Evolutionary conservation across 2,888 invertebrate species (phyloP), one percentile per base, ranked within the genome.

Genomic region (Plemyria rubiginata): DNA sequence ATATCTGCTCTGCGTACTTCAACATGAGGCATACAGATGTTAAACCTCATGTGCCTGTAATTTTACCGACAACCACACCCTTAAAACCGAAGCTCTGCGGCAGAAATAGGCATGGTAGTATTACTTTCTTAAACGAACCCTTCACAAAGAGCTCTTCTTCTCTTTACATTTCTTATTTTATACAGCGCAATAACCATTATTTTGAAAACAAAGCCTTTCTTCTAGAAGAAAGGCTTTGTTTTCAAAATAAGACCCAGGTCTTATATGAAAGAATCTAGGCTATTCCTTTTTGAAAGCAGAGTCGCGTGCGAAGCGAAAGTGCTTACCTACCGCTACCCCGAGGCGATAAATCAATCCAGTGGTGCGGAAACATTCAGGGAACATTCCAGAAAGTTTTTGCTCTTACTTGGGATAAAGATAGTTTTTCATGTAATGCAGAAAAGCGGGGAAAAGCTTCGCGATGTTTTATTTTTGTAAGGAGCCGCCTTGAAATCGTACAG

Each of bases 341-440:
- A 68, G 62, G 62, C 77, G 60, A 79, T 81, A 79, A 80, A 82
- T 82, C 80, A 81, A 79, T 78, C 77, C 74, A 66, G 66, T 56
- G 65, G 65, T 40, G 72, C 70, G 71, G 75, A 74, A 74, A 72
- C 75, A 74, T 71, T 74, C 71, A 68, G 50, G 63, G 66, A 71
- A 70, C 66, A 68, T 71, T 72, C 66, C 70, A 67, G 70, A 72
- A 81, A 80, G 56, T 77, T 81, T 81, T 82, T 80, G 74, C 56
- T 70, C 61, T 50, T 69, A 70, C 69, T 67, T 68, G 70, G 22
- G 67, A 71, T 72, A 68, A 68, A 65, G 71, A 73, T 68, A 71
- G 65, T 64, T 70, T 62, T 68, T 60, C 53, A 53, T 52, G 43
- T 54, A 62, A 54, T 36, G 55, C 50, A 60, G 36, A 40, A 48